These are phyloP conservation scores for Capitulum mitella DNA, from an alignment of 2,888 invertebrate species.

Conservation along the genomic window DNA sequence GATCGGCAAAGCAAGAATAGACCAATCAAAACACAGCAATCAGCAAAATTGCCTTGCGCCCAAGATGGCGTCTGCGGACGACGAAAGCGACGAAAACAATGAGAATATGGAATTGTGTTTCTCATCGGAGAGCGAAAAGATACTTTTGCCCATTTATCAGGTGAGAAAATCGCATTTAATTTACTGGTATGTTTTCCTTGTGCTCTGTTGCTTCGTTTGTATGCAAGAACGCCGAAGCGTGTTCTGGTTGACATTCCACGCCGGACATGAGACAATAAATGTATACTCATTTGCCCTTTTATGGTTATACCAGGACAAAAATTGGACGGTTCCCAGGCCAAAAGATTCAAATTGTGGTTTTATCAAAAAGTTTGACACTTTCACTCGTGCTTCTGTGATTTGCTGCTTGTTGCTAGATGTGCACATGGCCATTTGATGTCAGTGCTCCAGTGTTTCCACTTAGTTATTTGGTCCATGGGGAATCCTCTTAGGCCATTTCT, in stretches of 20 bases:
- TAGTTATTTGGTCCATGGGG: no score
- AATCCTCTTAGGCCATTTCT: no score
- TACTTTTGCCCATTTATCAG: constrained; percentile 7
- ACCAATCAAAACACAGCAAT: constrained; percentile 18
- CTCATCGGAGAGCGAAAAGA: background rate
- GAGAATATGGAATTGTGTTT: constrained; percentile 5
- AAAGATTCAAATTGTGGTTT: no score
- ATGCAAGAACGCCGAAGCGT: background rate
- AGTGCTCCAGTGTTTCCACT: no score
- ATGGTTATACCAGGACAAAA: no score
- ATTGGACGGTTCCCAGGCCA: no score
- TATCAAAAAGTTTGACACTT: no score
- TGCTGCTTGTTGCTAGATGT: no score
- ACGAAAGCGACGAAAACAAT: constrained; percentile 20
- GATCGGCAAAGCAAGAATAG: background rate
- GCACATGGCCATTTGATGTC: no score
- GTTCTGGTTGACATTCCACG: background rate
- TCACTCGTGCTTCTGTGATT: no score
- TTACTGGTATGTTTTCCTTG: background rate
- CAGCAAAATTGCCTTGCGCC: constrained; percentile 21
- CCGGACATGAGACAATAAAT: background rate
- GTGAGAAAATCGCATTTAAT: background rate
- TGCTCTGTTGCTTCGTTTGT: background rate
- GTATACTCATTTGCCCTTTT: no score
- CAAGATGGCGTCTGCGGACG: constrained; percentile 20